Evolutionary conservation across 2,888 invertebrate species (phyloP), one percentile per base, ranked within the genome.

Genomic region (Epistrophe grossulariae): DNA sequence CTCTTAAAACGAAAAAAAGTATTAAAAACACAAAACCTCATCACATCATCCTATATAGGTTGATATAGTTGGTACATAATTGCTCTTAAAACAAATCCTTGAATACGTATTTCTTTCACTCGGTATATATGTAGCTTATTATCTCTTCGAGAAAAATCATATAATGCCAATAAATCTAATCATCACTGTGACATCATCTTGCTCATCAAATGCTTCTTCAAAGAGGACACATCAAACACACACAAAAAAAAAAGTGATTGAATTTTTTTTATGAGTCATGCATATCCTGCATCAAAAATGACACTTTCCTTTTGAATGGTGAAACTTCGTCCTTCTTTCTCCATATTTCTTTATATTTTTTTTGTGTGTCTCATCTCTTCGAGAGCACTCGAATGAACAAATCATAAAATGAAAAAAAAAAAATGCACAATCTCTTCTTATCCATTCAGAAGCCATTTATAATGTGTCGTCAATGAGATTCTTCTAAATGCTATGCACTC

Each of bases 391-490:
- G 15, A 43, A 28, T 62, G 43, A 62, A 62, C 43, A 62, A 62
- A 24, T 24, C 24, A 52, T 43, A 57, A 24, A 24, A 24, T 24
- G 24, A 24, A 24, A 24, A 50, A 68, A n/a, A 73, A 62, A 60
- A 55, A 70, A 35, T 48, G 19, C 15, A 40, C 62, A 84, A 84
- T 84, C 84, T 81, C 60, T 70, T 72, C 66, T 80, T 72, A 81
- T 84, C 71, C 77, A 77, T 81, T 80, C 72, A 81, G 72, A 80
- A 81, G 84, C 84, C 66, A 80, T 81, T 81, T 84, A 85, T 82
- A 82, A 85, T 71, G 82, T 85, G 82, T 82, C 85, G 70, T 82
- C 82, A 85, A 85, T 82, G 74, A 59, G 82, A 85, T 79, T 74
- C 77, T 43, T 68, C 48, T 79, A 78, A 82, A 82, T 82, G 82